phyloP scores from a whole-genome alignment of 1,140 invertebrate species.

The Coboldia fuscipes region DNA sequence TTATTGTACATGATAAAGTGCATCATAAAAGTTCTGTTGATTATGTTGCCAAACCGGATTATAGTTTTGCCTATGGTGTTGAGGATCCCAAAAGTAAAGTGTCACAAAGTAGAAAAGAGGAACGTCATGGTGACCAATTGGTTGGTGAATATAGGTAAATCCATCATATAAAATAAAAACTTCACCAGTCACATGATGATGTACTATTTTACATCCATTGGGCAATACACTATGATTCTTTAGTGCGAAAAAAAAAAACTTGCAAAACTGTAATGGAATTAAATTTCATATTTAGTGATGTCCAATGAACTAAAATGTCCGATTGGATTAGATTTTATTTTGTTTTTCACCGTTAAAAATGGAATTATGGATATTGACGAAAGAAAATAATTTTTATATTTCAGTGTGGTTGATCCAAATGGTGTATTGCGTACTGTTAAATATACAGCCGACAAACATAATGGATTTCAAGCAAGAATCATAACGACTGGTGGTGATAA shows the following conservation, averaged over 20 bases:
- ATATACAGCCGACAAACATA: constrained; percentile 27
- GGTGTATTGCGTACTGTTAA: constrained; percentile 25
- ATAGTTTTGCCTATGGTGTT: constrained; percentile 43
- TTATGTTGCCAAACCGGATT: constrained; percentile 42
- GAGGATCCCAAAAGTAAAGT: constrained; percentile 44
- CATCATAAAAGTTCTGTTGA: constrained; percentile 28
- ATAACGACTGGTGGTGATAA: constrained; percentile 18
- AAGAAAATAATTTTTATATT: constrained; percentile 1
- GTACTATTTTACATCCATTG: background rate
- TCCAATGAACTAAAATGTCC: no score
- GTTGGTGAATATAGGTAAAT: constrained; percentile 40
- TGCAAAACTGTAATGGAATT: background rate
- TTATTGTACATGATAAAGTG: constrained; percentile 27
- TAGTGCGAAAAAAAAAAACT: background rate
- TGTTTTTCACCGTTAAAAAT: no score
- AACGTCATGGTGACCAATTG: constrained; percentile 41
- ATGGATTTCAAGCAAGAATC: constrained; percentile 27
- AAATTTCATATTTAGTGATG: constrained; percentile 2
- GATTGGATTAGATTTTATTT: no score
- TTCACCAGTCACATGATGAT: no score
- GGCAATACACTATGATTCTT: background rate
- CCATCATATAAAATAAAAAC: no score
- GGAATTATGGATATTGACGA: no score
- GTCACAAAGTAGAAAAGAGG: constrained; percentile 42
- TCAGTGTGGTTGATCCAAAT: constrained; percentile 25